These are phyloP conservation scores for Riptortus pedestris DNA, from an alignment of 1,140 invertebrate genomes.

Conservation along the genomic window DNA sequence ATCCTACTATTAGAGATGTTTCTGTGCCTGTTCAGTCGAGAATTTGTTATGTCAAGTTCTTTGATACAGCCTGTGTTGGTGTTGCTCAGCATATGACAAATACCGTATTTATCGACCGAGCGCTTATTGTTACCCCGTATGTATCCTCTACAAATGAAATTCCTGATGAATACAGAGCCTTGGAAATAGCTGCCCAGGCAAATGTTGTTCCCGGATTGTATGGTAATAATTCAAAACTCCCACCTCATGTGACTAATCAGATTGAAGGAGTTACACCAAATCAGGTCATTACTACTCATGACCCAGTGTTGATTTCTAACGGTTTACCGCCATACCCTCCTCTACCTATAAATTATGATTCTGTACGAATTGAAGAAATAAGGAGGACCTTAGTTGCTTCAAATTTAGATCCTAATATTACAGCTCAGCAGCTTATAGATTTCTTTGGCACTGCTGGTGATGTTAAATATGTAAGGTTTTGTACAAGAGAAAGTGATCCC, in stretches of 20 bases:
- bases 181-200: conserved; percentile 81
- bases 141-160: conserved; percentile 69
- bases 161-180: conserved; percentile 85
- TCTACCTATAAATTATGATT: conserved; percentile 79
- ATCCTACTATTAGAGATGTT: conserved; percentile 82
- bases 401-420: conserved; percentile 58
- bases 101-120: conserved; percentile 96
- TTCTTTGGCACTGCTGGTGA: conserved; percentile 81
- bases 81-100: conserved; percentile 96
- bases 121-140: conserved; percentile 87
- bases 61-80: conserved; percentile 68
- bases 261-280: conserved; percentile 73
- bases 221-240: conserved; percentile 72
- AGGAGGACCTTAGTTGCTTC: conserved; percentile 74
- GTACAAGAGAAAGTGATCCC: conserved; percentile 63
- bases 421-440: conserved; percentile 67
- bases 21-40: conserved; percentile 78
- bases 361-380: conserved; percentile 90
- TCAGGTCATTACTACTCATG: conserved; percentile 76
- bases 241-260: conserved; percentile 79
- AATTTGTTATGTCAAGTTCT: conserved; percentile 95
- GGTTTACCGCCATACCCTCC: conserved; percentile 86
- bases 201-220: conserved; percentile 70
- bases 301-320: conserved; percentile 74
- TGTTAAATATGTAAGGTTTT: conserved; percentile 90